A percentile compares a stretch with the other conserved stretches of the same genome.
Conservation (phyloP, 2,113 vertebrate genomes). For the Nannospalax galili region DNA sequence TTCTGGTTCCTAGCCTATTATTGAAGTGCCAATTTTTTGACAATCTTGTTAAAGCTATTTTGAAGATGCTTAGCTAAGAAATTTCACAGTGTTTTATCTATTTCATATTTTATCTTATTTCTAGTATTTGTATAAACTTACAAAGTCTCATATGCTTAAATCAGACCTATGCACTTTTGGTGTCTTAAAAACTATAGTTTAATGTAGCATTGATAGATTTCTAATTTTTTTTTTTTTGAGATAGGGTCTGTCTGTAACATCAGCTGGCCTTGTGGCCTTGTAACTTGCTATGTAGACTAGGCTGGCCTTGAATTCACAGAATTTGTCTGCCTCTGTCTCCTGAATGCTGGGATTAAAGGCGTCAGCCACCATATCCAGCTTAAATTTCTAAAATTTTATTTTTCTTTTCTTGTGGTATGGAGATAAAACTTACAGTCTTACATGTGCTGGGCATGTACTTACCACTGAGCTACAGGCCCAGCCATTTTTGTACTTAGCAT, state of each 20-base stretch:
- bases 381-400: not conserved
- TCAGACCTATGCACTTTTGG: not conserved
- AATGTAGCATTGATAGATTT: not conserved
- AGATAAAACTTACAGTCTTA: not conserved
- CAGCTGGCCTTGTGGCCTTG: too few relatives aligned
- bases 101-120: constrained; percentile 24
- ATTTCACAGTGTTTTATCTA: not conserved
- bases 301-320: too few relatives aligned
- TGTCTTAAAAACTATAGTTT: constrained; percentile 37
- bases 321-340: too few relatives aligned
- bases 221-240: not conserved
- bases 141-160: not conserved
- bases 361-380: too few relatives aligned
- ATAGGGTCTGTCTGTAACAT: too few relatives aligned
- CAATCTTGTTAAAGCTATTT: constrained; percentile 40
- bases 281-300: too few relatives aligned
- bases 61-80: not conserved
- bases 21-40: not conserved
- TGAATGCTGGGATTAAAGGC: too few relatives aligned
- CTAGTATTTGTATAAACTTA: constrained; percentile 39
- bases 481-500: not conserved
- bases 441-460: not conserved
- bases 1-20: constrained; percentile 18
- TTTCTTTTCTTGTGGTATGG: not conserved
- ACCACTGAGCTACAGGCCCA: not conserved